Evolutionary conservation across 2,797 vertebrate genomes (phyloP).

Genomic region (Leptoclinus maculatus): DNA sequence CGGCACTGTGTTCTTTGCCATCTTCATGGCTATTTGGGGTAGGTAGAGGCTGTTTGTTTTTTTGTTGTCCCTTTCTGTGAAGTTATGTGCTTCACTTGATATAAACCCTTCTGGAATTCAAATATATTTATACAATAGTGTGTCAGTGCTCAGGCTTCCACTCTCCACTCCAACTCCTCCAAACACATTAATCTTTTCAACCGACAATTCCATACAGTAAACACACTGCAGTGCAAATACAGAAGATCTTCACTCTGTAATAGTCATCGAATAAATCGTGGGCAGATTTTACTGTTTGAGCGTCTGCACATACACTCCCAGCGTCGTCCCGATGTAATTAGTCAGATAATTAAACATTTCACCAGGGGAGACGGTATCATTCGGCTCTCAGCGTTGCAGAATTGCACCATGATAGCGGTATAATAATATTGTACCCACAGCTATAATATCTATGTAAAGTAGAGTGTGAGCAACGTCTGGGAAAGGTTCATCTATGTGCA

Average conservation of each 20-base stretch:
- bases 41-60: constrained; percentile 69
- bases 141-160: constrained; percentile 40
- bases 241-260: constrained; percentile 15
- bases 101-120: constrained; percentile 37
- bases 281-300: constrained; percentile 30
- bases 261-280: constrained; percentile 40
- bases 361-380: constrained; percentile 38
- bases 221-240: constrained; percentile 37
- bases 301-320: constrained; percentile 11
- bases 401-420: constrained; percentile 14
- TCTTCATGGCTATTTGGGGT: constrained; percentile 99
- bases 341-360: constrained; percentile 65
- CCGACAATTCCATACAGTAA: constrained; percentile 43
- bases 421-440: constrained; percentile 26
- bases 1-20: constrained; percentile 99
- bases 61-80: constrained; percentile 25
- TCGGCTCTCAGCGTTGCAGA: constrained; percentile 26
- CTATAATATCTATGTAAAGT: constrained; percentile 46
- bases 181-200: constrained; percentile 58
- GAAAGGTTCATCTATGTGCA: constrained; percentile 56
- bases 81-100: constrained; percentile 22
- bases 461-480: constrained; percentile 38
- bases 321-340: constrained; percentile 62
- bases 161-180: constrained; percentile 47
- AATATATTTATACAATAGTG: constrained; percentile 52